Conservation (phyloP, 2,797 vertebrate species). For the Craterocephalus amniculus region DNA sequence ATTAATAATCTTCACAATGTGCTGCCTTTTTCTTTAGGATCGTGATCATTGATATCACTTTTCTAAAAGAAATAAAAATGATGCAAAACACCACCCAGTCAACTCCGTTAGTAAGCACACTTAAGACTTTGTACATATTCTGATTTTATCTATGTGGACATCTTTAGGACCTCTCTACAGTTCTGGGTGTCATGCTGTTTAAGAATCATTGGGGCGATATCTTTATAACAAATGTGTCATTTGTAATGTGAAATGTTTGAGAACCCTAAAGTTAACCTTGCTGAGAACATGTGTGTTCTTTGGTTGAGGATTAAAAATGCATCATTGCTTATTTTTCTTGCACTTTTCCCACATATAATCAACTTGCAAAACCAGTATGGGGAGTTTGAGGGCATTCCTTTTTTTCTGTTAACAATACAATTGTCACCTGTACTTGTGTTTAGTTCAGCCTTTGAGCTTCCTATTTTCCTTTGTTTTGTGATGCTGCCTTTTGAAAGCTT, state of each 20-base stretch:
- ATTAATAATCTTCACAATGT: too few species aligned
- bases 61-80: too few species aligned
- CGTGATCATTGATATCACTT: too few species aligned
- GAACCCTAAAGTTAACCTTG: not conserved
- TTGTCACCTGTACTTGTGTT: not conserved
- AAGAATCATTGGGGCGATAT: not conserved
- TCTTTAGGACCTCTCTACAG: not conserved
- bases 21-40: too few species aligned
- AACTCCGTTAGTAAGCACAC: too few species aligned
- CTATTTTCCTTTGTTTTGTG: not conserved
- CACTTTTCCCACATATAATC: not conserved
- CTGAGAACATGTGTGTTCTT: not conserved
- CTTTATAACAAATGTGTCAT: not conserved
- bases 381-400: not conserved
- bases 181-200: not conserved
- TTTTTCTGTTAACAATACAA: not conserved
- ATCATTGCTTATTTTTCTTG: too few species aligned
- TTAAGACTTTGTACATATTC: not conserved
- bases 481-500: not conserved
- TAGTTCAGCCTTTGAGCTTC: not conserved
- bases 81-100: too few species aligned
- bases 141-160: not conserved
- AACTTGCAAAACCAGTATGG: slow-evolving; percentile 33
- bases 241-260: not conserved
- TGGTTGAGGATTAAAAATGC: not conserved